phyloP scores from a whole-genome alignment of 2,113 vertebrate species.

The Hydropotes inermis region DNA sequence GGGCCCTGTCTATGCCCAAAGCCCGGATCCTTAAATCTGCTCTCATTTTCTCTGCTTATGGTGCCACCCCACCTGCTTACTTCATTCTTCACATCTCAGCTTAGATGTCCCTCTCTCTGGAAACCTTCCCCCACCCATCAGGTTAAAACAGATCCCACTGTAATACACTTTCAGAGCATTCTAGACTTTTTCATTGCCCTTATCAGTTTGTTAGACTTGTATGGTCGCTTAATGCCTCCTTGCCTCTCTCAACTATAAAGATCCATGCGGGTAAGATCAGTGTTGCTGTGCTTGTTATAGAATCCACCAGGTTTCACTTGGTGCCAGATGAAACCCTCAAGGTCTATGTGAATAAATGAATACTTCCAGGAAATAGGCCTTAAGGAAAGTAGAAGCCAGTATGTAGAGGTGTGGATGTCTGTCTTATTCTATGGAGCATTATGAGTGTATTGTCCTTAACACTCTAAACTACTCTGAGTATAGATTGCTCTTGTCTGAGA shows the following conservation, averaged over 20 bases:
- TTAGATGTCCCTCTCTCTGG: not conserved
- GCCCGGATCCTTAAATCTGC: not conserved
- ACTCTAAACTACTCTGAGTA: not conserved
- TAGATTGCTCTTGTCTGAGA: not conserved
- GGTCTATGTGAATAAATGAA: not conserved
- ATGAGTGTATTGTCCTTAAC: not conserved
- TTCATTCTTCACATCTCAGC: not conserved
- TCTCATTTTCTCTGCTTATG: not conserved
- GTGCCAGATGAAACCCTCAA: not conserved
- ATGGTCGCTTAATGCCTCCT: not conserved
- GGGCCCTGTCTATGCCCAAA: no score
- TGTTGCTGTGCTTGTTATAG: rapidly evolving
- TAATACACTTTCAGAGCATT: not conserved
- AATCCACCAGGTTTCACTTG: rapidly evolving
- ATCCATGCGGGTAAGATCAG: not conserved
- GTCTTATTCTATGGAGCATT: not conserved
- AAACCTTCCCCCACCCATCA: not conserved
- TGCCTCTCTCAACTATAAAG: not conserved
- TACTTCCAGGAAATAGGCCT: not conserved
- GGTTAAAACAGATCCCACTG: not conserved
- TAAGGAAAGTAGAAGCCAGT: not conserved
- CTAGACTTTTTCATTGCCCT: not conserved
- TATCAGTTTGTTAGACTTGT: not conserved
- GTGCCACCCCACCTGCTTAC: not conserved
- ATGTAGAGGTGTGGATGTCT: rapidly evolving